These are phyloP conservation scores for Actinostola sp. DNA, from an alignment of 92 coral and sea anemone genomes.

Conservation along the genomic window DNA sequence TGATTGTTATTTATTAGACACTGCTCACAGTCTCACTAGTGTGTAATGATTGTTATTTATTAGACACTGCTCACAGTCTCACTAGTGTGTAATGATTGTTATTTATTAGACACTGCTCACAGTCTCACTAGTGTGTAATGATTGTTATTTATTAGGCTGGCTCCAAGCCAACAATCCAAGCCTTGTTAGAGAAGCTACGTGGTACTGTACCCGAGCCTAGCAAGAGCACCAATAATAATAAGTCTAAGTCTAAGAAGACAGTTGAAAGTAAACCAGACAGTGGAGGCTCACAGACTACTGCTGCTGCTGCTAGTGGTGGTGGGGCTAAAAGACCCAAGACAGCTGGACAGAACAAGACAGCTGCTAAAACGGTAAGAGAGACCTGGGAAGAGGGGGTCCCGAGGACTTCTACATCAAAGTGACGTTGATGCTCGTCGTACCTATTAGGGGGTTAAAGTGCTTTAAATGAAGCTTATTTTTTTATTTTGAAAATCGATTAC, in stretches of 20 bases:
- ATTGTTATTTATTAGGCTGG: slow-evolving; percentile 65
- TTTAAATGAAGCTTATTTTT: no score
- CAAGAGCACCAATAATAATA: no score
- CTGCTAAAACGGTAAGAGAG: slow-evolving; percentile 46
- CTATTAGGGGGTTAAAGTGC: no score
- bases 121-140: not conserved
- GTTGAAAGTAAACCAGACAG: slow-evolving; percentile 60
- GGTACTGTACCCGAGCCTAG: slow-evolving; percentile 80
- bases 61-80: no score
- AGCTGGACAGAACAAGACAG: slow-evolving; percentile 43
- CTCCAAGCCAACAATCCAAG: slow-evolving; percentile 78
- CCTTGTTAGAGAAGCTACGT: slow-evolving; percentile 82
- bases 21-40: no score
- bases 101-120: not conserved
- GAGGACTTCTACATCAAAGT: no score
- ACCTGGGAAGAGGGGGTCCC: no score
- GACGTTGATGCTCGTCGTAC: no score
- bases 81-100: no score
- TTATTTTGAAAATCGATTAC: no score
- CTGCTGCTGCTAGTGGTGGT: slow-evolving; percentile 43
- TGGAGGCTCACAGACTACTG: slow-evolving; percentile 29
- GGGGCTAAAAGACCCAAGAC: slow-evolving; percentile 49
- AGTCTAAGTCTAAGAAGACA: slow-evolving; percentile 41
- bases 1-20: no score
- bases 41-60: no score